Percentiles rank a stretch among this genome's conserved stretches.
phyloP scores from a whole-genome alignment of 2,113 vertebrate genomes.

The Kryptolebias marmoratus region DNA sequence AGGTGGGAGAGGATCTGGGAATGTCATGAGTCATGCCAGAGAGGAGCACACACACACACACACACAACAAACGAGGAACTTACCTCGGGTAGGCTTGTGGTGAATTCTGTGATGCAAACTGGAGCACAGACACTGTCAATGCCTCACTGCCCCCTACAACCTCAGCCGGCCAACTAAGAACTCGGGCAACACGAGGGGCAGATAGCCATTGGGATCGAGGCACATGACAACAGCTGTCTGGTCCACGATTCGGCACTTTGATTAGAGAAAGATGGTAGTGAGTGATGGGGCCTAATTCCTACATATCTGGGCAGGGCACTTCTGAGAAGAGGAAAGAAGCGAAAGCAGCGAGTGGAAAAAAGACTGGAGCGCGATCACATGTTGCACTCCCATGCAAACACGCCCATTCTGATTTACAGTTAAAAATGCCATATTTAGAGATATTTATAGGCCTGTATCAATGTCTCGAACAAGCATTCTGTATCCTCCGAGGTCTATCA shows the following conservation, averaged over 20 bases:
- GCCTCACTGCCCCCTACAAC: conserved; percentile 60
- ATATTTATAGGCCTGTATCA: conserved; percentile 65
- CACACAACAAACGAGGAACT: conserved; percentile 59
- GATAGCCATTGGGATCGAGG: conserved; percentile 79
- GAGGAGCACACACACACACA: conserved; percentile 16
- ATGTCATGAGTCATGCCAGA: conserved; percentile 25
- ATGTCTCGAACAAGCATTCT: conserved; percentile 69
- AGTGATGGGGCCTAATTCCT: conserved; percentile 80
- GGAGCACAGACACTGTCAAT: conserved; percentile 38
- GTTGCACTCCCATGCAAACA: conserved; percentile 42
- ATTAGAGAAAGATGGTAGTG: conserved; percentile 77
- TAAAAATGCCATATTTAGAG: conserved; percentile 47
- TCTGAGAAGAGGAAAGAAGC: conserved; percentile 55
- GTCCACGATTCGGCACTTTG: conserved; percentile 86
- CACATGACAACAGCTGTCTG: conserved; percentile 86
- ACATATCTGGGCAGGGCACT: conserved; percentile 81
- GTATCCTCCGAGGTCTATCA: conserved; percentile 61
- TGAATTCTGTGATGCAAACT: conserved; percentile 49
- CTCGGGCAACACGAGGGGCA: conserved; percentile 65
- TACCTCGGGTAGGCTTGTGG: conserved; percentile 72
- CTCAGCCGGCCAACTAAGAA: conserved; percentile 72
- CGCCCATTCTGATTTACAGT: conserved; percentile 44
- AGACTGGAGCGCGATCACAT: conserved; percentile 57
- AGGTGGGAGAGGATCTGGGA: conserved; percentile 27
- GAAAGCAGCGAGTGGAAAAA: conserved; percentile 64